Evolutionary conservation across 2,113 vertebrate genomes (phyloP), one percentile per base, ranked within the genome.

Genomic region (Lontra canadensis): DNA sequence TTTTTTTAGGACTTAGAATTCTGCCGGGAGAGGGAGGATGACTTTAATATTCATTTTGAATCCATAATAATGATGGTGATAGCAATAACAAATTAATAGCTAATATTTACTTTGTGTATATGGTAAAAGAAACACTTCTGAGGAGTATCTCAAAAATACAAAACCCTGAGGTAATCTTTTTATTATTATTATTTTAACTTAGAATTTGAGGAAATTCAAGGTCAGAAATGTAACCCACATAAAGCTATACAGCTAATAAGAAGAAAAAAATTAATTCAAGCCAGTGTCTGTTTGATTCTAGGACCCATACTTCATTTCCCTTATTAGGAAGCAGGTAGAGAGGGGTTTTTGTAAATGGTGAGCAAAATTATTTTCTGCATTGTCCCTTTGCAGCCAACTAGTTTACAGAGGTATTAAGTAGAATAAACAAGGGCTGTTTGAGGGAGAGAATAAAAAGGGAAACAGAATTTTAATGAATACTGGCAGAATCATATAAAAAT

Each of bases 181-280:
- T 86, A 78, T 57, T 95, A 79, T 74, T 47, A 79, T 61, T 61
- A 86, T 61, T 23, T 7, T 91, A 69, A 82, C 67, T 78, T 96
- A 42, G 23, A 76, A 88, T 91, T 42, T 86, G 34, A 90, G 2
- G 25, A 90, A 85, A 76, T 59, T 59, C 44, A 95, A 88, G 2
- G 23, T 85, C 85, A 9, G 11, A 61, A 91, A 90, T 34, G 9
- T 78, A 90, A 78, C 9, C 76, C 73, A 87, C 29, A 79, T 67
- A 81, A 91, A 65, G 86, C 79, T 86, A 59, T 65, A 74, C 31
- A 73, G 49, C 23, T 71, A 88, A 78, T 55, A 47, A 26, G 7
- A 90, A 95, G 7, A 94, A 63, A 78, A 74, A 39, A 21, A 26
- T 76, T 20, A 94, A 87, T 73, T 78, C n/a, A 91, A 95, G 34